phyloP scores from a whole-genome alignment of 2,113 vertebrate genomes.

The Probosciger aterrimus region DNA sequence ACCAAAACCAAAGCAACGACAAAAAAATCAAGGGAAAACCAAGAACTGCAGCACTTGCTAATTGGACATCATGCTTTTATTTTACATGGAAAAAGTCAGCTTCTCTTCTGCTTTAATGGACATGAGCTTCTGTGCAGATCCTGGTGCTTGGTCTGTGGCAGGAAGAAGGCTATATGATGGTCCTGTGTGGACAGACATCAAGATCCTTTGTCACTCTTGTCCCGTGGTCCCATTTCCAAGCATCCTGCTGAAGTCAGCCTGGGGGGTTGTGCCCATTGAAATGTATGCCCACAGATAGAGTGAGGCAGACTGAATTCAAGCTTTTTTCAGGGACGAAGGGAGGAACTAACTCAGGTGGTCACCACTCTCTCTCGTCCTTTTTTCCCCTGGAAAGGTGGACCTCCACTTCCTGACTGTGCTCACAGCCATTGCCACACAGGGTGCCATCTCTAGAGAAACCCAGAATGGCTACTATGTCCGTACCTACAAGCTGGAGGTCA shows the following conservation, averaged over 20 bases:
- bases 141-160: neutral
- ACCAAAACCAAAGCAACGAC: neutral
- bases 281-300: neutral
- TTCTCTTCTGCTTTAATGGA: neutral
- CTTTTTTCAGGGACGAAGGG: neutral
- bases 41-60: slow-evolving; percentile 10
- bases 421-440: slow-evolving; percentile 93
- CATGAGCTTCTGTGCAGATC: neutral
- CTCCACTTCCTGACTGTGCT: slow-evolving; percentile 91
- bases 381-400: slow-evolving; percentile 82
- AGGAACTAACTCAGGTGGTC: neutral
- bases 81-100: neutral
- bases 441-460: slow-evolving; percentile 92
- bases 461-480: slow-evolving; percentile 92
- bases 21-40: neutral
- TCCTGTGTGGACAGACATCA: neutral
- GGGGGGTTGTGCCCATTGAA: neutral
- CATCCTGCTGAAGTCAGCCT: neutral
- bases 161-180: neutral
- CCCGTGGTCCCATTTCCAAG: neutral
- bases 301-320: neutral
- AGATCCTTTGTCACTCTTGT: neutral
- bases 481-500: slow-evolving; percentile 95
- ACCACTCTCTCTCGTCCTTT: neutral
- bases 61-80: slow-evolving; percentile 18